These are phyloP conservation scores for Thripadectes ignobilis DNA, from an alignment of 2,797 vertebrate genomes.

Conservation along the genomic window DNA sequence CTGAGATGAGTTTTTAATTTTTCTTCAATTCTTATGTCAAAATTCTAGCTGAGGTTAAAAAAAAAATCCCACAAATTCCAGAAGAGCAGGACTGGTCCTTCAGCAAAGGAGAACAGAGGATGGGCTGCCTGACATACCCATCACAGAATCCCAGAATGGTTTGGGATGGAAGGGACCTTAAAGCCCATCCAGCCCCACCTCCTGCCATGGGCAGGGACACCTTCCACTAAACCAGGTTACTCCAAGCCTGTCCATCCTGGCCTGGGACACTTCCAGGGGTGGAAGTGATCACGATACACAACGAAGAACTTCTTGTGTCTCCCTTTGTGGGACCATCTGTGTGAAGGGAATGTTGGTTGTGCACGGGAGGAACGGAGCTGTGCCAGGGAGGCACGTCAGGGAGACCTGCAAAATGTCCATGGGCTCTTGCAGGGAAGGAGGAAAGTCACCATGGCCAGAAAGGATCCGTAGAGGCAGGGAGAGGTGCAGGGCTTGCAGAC, in stretches of 20 bases:
- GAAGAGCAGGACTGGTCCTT: background rate
- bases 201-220: background rate
- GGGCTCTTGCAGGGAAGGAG: background rate
- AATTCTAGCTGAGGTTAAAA: background rate
- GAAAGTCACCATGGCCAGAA: background rate
- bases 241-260: rapidly evolving
- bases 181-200: background rate
- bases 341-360: rapidly evolving
- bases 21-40: background rate
- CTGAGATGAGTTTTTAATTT: background rate
- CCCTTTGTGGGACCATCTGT: background rate
- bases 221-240: background rate
- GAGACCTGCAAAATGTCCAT: background rate
- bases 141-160: no score
- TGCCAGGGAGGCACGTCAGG: background rate
- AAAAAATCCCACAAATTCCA: background rate
- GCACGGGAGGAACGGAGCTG: background rate
- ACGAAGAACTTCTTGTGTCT: background rate
- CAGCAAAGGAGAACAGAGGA: background rate
- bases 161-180: background rate
- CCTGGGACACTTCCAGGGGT: background rate
- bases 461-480: background rate
- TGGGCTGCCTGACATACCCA: background rate
- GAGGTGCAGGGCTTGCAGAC: background rate
- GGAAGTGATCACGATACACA: background rate